phyloP scores from a whole-genome alignment of 2,113 vertebrate species.

The Lasiurus cinereus region DNA sequence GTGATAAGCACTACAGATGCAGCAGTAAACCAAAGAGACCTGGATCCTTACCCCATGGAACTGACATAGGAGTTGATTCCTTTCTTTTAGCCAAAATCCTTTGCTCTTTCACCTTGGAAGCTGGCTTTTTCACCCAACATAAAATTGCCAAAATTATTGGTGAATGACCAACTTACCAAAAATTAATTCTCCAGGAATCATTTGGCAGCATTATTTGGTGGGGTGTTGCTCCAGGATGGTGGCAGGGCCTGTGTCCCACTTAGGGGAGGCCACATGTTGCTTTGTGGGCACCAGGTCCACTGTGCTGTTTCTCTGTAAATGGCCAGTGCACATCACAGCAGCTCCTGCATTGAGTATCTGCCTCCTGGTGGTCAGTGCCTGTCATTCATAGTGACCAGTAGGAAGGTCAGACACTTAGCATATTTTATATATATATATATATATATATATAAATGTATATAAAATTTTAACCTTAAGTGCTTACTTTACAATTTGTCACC shows the following conservation, averaged over 20 bases:
- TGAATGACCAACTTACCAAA: not conserved
- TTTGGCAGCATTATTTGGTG: not conserved
- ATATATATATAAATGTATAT: too few species aligned
- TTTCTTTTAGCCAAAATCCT: not conserved
- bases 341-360: too few species aligned
- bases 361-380: too few species aligned
- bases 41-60: not conserved
- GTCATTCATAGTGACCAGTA: too few species aligned
- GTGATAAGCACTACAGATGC: not conserved
- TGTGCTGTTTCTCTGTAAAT: too few species aligned
- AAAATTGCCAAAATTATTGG: not conserved
- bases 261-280: too few species aligned
- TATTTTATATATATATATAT: too few species aligned
- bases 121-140: not conserved
- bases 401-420: too few species aligned
- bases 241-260: too few species aligned
- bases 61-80: not conserved
- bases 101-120: not conserved
- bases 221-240: too few species aligned
- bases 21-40: not conserved
- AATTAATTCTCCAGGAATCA: not conserved
- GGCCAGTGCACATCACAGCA: too few species aligned
- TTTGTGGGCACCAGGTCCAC: too few species aligned
- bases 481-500: not conserved
- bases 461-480: conserved; percentile 41